Evolutionary conservation across 1,140 invertebrate species (phyloP), one percentile per base, ranked within the genome.

Genomic region (Drosophila equinoxialis): DNA sequence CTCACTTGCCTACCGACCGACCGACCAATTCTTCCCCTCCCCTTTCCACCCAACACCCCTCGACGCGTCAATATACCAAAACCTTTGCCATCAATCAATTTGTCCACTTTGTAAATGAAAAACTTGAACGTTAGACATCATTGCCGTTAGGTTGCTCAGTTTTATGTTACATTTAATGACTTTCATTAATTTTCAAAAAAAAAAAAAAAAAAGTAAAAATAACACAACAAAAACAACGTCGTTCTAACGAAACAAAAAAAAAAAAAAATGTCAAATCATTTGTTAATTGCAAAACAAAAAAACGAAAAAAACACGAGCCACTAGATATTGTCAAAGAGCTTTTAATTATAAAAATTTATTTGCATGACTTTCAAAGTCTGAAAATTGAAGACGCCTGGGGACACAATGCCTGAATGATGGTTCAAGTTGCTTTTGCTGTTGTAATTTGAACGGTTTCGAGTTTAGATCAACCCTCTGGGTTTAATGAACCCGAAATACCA

Each of bases 341-440:
- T 79, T 79, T 79, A 79, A 79, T 79, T 79, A 74, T 63, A 70
- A 68, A 74, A 77, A 79, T 79, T 62, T 70, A 74, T 79, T 79
- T 77, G 70, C 74, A 77, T 79, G 77, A 79, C 70, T 74, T 76
- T 69, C 55, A 55, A 48, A 54, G 55, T 35, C 54, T 17, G 48
- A 51, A 77, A 74, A 51, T 51, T 51, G 17, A 51, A 77, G 62
- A 63, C 62, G 55, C 35, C 68, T 42, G 14, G 57, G 57, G 30
- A 35, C 13, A 33, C 55, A 35, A 17, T 11, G 35, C 45, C 33
- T 14, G n/a, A 33, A 37, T 10, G 11, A 39, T 4, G 14, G 33
- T 20, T 51, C 45, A 11, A 23, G 17, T 51, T 48, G 7, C 14
- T 8, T 20, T 48, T 71, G 26, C 13, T 54, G 3, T 70, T 70